A percentile compares a stretch with the other conserved stretches of the same genome.
phyloP scores from a whole-genome alignment of 2,888 invertebrate species.

The Mythimna pallens region DNA sequence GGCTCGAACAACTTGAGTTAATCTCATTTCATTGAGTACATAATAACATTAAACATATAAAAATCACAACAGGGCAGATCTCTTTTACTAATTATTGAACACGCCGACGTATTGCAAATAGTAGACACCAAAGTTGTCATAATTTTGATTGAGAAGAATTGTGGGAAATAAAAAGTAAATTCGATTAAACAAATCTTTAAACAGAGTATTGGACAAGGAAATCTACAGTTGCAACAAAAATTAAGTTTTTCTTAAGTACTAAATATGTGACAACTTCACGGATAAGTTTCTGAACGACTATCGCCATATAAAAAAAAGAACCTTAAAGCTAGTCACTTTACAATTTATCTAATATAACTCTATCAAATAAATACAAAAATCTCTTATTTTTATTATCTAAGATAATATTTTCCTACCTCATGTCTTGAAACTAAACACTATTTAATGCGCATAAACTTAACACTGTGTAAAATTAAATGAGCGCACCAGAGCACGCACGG shows the following conservation, averaged over 20 bases:
- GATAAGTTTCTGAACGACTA: slow-evolving; percentile 84
- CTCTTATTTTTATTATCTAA: slow-evolving; percentile 88
- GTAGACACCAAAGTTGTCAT: slow-evolving; percentile 39
- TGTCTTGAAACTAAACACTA: slow-evolving; percentile 89
- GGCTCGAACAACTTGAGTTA: slow-evolving; percentile 79
- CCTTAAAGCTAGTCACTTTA: slow-evolving; percentile 88
- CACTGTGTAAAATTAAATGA: slow-evolving; percentile 84
- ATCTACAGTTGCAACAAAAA: slow-evolving; percentile 77
- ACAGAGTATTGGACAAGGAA: slow-evolving; percentile 64
- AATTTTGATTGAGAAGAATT: slow-evolving; percentile 31
- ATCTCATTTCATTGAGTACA: slow-evolving; percentile 88
- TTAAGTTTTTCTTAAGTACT: slow-evolving; percentile 88
- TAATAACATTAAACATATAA: slow-evolving; percentile 79
- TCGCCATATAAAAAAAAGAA: slow-evolving; percentile 87
- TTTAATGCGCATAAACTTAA: slow-evolving; percentile 77
- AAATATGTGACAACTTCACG: slow-evolving; percentile 80
- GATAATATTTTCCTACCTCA: slow-evolving; percentile 89
- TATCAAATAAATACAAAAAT: slow-evolving; percentile 91
- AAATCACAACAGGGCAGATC: slow-evolving; percentile 88
- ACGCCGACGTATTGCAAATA: slow-evolving; percentile 66
- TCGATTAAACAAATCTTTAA: slow-evolving; percentile 56
- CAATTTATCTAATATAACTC: slow-evolving; percentile 90
- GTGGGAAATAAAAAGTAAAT: slow-evolving; percentile 39
- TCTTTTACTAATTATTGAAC: slow-evolving; percentile 76
- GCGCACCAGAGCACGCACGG: slow-evolving; percentile 75